Base-by-base conservation (phyloP, 2,113 vertebrate species). In the Solea solea region DNA sequence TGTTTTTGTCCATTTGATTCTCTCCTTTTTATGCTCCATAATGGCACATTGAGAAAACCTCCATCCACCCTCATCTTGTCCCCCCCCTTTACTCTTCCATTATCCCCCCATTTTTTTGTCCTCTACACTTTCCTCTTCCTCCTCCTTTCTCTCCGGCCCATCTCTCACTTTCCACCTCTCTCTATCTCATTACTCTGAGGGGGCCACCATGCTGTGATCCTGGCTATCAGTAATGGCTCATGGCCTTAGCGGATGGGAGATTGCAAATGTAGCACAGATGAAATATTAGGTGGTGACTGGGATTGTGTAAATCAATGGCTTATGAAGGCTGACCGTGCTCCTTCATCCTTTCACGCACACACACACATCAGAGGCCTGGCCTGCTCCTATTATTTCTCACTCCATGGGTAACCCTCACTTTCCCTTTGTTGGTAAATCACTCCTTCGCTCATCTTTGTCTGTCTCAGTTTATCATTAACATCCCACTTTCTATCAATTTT, bases 221-320 rank as follows among this genome's bases (percentile, higher is more conserved):
- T 56, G 81, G 84, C 86, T 80, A 72, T 87, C 83, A 55, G 85
- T 91, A 91, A 92, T 90, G 90, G 87, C 86, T 90, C 83, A 83
- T 86, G 88, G 84, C 85, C 88, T 81, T 72, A 44, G 63, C 60
- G 81, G 87, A 89, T 78, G 85, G 82, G 76, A 78, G 83, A 89
- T 78, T 80, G 88, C 85, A 88, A 86, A 85, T 88, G 88, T 87
- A 79, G 85, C 85, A 73, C 73, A 83, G 77, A 89, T 91, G 89
- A 90, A 88, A 88, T 90, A 90, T 90, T 86, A 85, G 84, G 82
- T 72, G 74, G 80, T 78, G 83, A 72, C 82, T 77, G 77, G 75
- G 82, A 86, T 88, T 85, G 86, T 86, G 88, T 89, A 90, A 90
- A 90, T 92, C 86, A 92, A 76, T 90, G 86, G 86, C 73, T 90